A percentile compares a stretch with the other conserved stretches of the same genome.
These are phyloP conservation scores for Vesta saturnalis DNA, from an alignment of 2,888 invertebrate species.

Conservation along the genomic window DNA sequence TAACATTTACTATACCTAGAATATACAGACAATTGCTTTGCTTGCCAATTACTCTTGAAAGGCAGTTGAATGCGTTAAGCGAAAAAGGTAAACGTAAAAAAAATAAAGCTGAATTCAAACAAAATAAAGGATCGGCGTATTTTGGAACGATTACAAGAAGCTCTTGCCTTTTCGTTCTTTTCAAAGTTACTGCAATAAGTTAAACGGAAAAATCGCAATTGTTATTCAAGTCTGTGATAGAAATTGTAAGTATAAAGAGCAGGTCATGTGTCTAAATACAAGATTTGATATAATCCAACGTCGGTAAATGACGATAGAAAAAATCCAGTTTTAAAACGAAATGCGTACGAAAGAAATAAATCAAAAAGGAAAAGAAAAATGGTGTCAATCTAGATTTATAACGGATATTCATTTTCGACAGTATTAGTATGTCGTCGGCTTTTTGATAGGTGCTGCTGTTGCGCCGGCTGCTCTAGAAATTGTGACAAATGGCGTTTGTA, in stretches of 20 bases:
- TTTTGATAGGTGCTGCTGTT: slow-evolving; percentile 41
- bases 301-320: slow-evolving; percentile 16
- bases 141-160: not conserved
- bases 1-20: not conserved
- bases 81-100: slow-evolving; percentile 5
- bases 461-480: slow-evolving; percentile 51
- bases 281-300: slow-evolving; percentile 19
- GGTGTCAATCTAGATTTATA: slow-evolving; percentile 42
- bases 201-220: slow-evolving; percentile 1
- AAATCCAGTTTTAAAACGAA: slow-evolving; percentile 15
- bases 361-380: slow-evolving; percentile 30
- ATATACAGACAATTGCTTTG: slow-evolving; percentile 4
- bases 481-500: slow-evolving; percentile 52
- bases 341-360: slow-evolving; percentile 31
- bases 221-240: too few species aligned
- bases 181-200: not conserved
- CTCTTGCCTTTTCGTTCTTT: not conserved
- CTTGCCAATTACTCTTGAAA: not conserved
- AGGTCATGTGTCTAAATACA: not conserved
- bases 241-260: too few species aligned
- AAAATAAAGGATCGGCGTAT: slow-evolving; percentile 5
- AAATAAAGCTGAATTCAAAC: slow-evolving; percentile 6
- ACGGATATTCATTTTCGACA: slow-evolving; percentile 45
- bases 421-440: slow-evolving; percentile 44
- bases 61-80: not conserved